phyloP scores from a whole-genome alignment of 2,113 vertebrate genomes.

The Notiomystis cincta region DNA sequence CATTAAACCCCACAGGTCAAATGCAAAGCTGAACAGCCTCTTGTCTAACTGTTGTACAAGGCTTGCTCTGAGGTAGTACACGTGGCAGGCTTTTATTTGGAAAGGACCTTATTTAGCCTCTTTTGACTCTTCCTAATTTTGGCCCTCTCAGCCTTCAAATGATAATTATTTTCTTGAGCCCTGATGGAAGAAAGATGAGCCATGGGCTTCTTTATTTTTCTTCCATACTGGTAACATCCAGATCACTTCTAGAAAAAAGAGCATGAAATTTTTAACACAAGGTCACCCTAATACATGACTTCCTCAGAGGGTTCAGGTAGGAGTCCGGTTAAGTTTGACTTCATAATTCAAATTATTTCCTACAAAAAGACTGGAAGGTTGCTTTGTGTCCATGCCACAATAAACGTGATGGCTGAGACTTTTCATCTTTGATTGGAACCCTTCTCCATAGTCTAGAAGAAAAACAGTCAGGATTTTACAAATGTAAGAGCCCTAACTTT shows the following conservation, averaged over 20 bases:
- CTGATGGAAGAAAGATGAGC: not conserved
- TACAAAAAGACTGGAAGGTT: not conserved
- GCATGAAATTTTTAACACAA: not conserved
- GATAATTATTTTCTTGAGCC: not conserved
- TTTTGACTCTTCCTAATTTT: not conserved
- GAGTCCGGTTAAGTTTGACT: not conserved
- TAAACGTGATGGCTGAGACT: not conserved
- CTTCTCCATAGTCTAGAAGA: not conserved
- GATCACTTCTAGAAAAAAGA: not conserved
- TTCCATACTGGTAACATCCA: not conserved
- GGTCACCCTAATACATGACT: not conserved
- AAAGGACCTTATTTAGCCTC: not conserved
- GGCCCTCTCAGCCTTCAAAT: not conserved
- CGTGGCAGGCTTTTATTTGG: not conserved
- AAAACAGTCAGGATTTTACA: not conserved
- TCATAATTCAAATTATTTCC: not conserved
- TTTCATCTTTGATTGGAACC: not conserved
- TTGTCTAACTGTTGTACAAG: not conserved
- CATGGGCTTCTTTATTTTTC: not conserved
- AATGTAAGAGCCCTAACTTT: not conserved
- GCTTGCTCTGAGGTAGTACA: not conserved
- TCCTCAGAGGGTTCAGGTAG: not conserved
- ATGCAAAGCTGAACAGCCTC: constrained; percentile 22
- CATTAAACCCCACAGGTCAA: constrained; percentile 7
- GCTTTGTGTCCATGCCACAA: not conserved